These are phyloP conservation scores for Platanista minor DNA, from an alignment of 2,113 vertebrate species.

Conservation along the genomic window DNA sequence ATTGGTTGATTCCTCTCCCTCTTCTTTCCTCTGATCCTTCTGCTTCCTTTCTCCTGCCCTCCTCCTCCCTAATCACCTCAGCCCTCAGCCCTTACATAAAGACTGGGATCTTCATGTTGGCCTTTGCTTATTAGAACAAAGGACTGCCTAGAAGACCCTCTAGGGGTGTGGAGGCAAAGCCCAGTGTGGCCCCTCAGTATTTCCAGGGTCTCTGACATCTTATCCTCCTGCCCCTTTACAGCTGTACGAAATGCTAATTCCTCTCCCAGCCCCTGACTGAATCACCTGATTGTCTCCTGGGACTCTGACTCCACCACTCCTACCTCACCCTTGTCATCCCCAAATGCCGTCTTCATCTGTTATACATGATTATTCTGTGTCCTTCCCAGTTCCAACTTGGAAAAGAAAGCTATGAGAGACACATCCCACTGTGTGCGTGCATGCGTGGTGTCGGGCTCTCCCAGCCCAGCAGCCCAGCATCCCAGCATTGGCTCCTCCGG, in stretches of 20 bases:
- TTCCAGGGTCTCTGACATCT: background rate
- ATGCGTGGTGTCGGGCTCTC: background rate
- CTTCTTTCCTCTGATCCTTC: conserved; percentile 42
- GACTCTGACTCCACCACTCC: background rate
- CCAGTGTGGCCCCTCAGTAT: background rate
- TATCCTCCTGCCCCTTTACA: background rate
- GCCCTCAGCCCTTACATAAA: background rate
- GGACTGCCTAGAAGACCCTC: background rate
- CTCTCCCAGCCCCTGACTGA: background rate
- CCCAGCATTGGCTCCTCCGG: background rate
- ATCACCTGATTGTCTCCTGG: background rate
- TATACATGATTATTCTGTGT: background rate
- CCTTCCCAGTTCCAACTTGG: background rate
- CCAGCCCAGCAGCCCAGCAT: background rate
- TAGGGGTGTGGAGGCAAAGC: no score
- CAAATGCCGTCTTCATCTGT: background rate
- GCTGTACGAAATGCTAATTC: background rate
- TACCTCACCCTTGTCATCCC: background rate
- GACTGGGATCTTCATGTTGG: background rate
- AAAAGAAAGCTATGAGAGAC: background rate
- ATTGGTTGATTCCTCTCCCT: conserved; percentile 32
- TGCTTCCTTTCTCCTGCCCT: background rate
- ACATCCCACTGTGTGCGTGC: background rate
- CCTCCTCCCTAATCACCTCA: conserved; percentile 25
- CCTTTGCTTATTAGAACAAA: background rate